Evolutionary conservation across 2,888 invertebrate genomes (phyloP).

Genomic region (Cloeon dipterum): DNA sequence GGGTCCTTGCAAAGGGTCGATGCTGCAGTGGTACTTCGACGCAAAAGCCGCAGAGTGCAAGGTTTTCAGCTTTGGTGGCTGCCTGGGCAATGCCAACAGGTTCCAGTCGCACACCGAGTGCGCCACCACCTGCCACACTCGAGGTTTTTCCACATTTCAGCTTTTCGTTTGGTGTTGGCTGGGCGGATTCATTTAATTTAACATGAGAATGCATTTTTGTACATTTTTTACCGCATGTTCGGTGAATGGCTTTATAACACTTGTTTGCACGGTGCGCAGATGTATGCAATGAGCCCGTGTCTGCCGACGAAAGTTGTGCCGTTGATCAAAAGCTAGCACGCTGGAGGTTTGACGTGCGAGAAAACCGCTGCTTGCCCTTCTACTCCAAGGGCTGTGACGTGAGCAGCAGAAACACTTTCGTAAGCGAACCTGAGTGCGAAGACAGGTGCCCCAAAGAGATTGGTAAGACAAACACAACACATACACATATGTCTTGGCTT

Average conservation of each 20-base stretch:
- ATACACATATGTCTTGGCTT: neutral
- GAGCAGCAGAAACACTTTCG: constrained; percentile 77
- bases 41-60: constrained; percentile 18
- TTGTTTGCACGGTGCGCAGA: too few species aligned
- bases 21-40: constrained; percentile 25
- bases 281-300: too few species aligned
- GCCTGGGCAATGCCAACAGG: constrained; percentile 23
- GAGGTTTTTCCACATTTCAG: constrained; percentile 5
- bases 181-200: neutral
- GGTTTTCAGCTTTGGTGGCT: constrained; percentile 26
- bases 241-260: too few species aligned
- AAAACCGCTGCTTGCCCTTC: constrained; percentile 77
- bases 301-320: too few species aligned
- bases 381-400: constrained; percentile 78
- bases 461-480: constrained; percentile 31
- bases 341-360: constrained; percentile 67
- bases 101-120: constrained; percentile 18
- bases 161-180: neutral
- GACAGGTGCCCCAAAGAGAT: constrained; percentile 51
- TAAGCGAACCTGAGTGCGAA: constrained; percentile 45
- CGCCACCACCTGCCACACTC: constrained; percentile 15
- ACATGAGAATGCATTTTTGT: too few species aligned
- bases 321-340: constrained; percentile 51
- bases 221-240: too few species aligned
- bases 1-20: constrained; percentile 21